These are phyloP conservation scores for Lithophane socia DNA, from an alignment of 2,888 invertebrate genomes.

Conservation along the genomic window DNA sequence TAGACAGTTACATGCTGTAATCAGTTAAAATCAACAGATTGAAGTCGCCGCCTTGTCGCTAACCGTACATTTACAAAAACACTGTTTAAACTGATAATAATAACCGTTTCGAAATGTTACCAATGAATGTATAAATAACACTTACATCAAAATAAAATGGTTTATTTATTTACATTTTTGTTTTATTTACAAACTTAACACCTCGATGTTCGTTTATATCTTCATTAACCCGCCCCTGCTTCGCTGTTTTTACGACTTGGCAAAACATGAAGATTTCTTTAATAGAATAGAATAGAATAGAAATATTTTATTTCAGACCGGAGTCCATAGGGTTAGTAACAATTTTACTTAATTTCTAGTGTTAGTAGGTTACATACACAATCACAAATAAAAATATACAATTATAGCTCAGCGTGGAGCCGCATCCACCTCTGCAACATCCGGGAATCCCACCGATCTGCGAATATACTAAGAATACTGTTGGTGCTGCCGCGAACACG, in stretches of 20 bases:
- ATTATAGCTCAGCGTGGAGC: too few relatives aligned
- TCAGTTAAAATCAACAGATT: conserved; percentile 38
- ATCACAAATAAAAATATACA: too few relatives aligned
- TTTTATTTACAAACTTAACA: conserved; percentile 46
- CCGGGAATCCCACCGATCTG: too few relatives aligned
- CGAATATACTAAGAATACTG: too few relatives aligned
- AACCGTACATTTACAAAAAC: conserved; percentile 15
- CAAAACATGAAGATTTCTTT: not conserved
- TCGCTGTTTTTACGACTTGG: not conserved
- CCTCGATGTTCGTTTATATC: not conserved
- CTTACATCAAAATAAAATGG: conserved; percentile 65
- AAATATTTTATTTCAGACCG: too few relatives aligned
- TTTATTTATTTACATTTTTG: conserved; percentile 70
- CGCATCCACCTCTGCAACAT: too few relatives aligned
- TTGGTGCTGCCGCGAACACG: too few relatives aligned
- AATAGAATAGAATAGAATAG: too few relatives aligned
- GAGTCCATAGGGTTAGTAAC: too few relatives aligned
- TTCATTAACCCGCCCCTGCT: not conserved
- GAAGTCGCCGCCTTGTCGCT: conserved; percentile 16
- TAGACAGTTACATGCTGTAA: conserved; percentile 24
- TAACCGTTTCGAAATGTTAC: conserved; percentile 15
- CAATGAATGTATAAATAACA: conserved; percentile 39
- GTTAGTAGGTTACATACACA: too few relatives aligned
- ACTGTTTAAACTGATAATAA: conserved; percentile 12
- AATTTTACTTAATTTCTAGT: too few relatives aligned